These are phyloP conservation scores for Oreotragus oreotragus DNA, from an alignment of 2,113 vertebrate species.

Conservation along the genomic window DNA sequence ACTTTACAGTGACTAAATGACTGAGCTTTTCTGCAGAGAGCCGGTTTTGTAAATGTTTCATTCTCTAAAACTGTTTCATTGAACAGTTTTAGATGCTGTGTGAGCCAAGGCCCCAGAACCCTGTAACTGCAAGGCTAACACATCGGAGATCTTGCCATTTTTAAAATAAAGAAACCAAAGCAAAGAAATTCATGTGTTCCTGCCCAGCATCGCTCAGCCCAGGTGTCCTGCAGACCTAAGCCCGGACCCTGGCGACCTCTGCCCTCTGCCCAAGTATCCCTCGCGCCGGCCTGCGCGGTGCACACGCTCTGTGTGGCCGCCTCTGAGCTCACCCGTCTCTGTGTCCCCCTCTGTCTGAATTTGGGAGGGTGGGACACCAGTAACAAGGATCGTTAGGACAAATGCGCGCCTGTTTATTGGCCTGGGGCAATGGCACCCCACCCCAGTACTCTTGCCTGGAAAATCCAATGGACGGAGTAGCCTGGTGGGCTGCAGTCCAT, in stretches of 20 bases:
- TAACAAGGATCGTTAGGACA: fast-evolving
- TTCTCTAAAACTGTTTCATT: no score
- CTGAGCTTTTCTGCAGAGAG: not conserved
- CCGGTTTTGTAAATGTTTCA: not conserved
- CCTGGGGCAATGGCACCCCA: no score
- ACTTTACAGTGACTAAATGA: not conserved
- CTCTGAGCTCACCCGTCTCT: fast-evolving
- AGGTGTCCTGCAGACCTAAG: not conserved
- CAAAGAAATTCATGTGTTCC: not conserved
- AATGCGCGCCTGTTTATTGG: not conserved
- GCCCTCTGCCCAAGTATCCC: fast-evolving
- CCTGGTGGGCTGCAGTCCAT: no score
- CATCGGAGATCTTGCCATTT: not conserved
- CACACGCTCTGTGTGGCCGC: fast-evolving
- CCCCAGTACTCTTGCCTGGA: no score
- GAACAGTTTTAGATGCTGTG: not conserved
- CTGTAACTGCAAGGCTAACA: not conserved
- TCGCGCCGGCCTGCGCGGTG: fast-evolving
- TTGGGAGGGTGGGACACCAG: not conserved
- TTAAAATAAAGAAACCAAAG: not conserved
- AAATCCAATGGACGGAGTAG: no score
- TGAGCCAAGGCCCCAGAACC: not conserved
- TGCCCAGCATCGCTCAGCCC: not conserved
- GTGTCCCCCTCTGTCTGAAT: no score
- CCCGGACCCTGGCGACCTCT: not conserved